phyloP scores from a whole-genome alignment of 2,888 invertebrate species.

The Smittia aterrima region DNA sequence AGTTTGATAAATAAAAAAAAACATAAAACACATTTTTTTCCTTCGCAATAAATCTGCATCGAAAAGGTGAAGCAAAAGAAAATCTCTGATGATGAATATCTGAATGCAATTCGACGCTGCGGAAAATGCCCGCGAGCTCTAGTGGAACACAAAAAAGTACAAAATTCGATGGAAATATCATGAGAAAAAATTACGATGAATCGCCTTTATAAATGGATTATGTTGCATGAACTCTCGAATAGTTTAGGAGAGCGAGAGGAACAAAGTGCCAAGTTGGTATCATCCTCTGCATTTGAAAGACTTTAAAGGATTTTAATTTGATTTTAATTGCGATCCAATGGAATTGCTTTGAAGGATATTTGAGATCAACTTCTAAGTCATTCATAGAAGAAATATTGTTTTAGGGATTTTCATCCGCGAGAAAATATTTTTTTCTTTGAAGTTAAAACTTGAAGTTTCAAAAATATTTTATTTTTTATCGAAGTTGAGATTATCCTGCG shows the following conservation, averaged over 20 bases:
- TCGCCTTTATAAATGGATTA: background rate
- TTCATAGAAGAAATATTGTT: background rate
- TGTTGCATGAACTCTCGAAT: background rate
- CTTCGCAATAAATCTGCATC: background rate
- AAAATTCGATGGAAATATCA: constrained; percentile 12
- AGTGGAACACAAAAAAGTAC: background rate
- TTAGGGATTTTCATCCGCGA: background rate
- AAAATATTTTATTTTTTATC: too few relatives aligned
- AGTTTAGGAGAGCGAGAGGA: background rate
- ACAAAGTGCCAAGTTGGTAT: background rate
- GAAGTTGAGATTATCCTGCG: too few relatives aligned
- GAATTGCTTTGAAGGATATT: background rate
- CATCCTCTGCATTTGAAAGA: background rate
- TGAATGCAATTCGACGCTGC: background rate
- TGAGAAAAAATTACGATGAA: background rate
- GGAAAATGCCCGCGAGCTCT: background rate
- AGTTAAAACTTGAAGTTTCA: too few relatives aligned
- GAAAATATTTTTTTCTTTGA: background rate
- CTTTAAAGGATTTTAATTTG: constrained; percentile 28
- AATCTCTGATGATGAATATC: background rate
- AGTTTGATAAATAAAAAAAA: background rate
- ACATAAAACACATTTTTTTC: background rate
- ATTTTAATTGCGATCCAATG: constrained; percentile 35
- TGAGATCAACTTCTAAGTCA: background rate
- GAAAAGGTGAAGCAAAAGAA: background rate